Percentiles rank a stretch among this genome's conserved stretches.
phyloP scores from a whole-genome alignment of 2,888 invertebrate species.

The Arge pagana region DNA sequence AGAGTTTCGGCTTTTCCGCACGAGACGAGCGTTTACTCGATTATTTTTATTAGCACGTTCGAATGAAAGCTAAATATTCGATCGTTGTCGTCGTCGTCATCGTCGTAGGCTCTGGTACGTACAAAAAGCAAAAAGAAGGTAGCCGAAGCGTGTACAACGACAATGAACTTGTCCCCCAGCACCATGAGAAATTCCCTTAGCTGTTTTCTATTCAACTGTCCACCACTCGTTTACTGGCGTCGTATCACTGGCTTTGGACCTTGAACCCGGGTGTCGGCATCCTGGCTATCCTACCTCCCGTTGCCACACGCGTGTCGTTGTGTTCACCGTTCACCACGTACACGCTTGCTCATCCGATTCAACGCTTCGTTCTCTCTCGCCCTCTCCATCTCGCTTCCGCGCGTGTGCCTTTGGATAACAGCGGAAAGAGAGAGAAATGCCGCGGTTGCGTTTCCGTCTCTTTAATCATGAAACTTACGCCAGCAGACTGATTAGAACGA shows the following conservation, averaged over 20 bases:
- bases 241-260: conserved; percentile 18
- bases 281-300: not conserved
- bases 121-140: too few species aligned
- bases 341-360: not conserved
- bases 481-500: too few species aligned
- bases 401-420: too few species aligned
- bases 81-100: conserved; percentile 42
- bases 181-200: conserved; percentile 49
- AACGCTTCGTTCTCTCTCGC: too few species aligned
- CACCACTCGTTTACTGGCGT: conserved; percentile 10
- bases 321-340: not conserved
- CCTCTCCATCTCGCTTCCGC: too few species aligned
- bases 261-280: conserved; percentile 11
- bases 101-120: conserved; percentile 36
- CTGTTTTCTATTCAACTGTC: conserved; percentile 32
- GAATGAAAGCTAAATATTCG: conserved; percentile 32
- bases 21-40: too few species aligned
- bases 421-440: too few species aligned
- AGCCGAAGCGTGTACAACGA: conserved; percentile 28
- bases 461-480: too few species aligned
- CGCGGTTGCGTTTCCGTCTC: too few species aligned
- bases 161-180: conserved; percentile 47
- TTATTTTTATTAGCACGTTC: too few species aligned
- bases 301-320: not conserved
- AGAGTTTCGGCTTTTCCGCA: too few species aligned